Percentiles rank a stretch among this genome's conserved stretches.
These are phyloP conservation scores for Saccostrea cuccullata DNA, from an alignment of 1,140 invertebrate species.

Conservation along the genomic window DNA sequence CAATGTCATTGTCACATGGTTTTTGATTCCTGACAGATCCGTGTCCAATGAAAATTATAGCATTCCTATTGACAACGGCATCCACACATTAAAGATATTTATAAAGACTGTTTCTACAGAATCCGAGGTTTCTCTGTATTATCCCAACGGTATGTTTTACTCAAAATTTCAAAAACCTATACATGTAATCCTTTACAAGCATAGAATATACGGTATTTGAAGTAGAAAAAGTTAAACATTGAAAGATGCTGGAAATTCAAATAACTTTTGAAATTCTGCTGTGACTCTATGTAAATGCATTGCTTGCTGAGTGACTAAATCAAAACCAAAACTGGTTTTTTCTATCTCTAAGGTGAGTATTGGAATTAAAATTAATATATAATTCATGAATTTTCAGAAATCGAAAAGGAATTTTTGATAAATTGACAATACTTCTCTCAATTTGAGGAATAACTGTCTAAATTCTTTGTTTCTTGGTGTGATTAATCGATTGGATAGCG, in stretches of 20 bases:
- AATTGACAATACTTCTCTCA: too few relatives aligned
- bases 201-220: too few relatives aligned
- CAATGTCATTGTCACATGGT: slow-evolving; percentile 24
- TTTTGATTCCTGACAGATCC: background rate
- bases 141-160: background rate
- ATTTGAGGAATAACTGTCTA: too few relatives aligned
- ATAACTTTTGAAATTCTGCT: background rate
- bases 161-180: background rate
- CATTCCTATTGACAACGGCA: background rate
- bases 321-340: too few relatives aligned
- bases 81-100: background rate
- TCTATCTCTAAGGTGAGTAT: too few relatives aligned
- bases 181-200: too few relatives aligned
- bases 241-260: background rate
- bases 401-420: too few relatives aligned
- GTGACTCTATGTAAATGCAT: too few relatives aligned
- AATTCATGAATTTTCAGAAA: too few relatives aligned
- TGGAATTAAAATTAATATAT: too few relatives aligned
- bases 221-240: background rate
- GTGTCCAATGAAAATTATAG: background rate
- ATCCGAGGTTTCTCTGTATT: background rate
- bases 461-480: too few relatives aligned
- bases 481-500: too few relatives aligned
- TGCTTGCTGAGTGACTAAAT: background rate
- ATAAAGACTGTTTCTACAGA: background rate